Evolutionary conservation across 1,140 invertebrate genomes (phyloP).

Genomic region (Kradibia gibbosae): DNA sequence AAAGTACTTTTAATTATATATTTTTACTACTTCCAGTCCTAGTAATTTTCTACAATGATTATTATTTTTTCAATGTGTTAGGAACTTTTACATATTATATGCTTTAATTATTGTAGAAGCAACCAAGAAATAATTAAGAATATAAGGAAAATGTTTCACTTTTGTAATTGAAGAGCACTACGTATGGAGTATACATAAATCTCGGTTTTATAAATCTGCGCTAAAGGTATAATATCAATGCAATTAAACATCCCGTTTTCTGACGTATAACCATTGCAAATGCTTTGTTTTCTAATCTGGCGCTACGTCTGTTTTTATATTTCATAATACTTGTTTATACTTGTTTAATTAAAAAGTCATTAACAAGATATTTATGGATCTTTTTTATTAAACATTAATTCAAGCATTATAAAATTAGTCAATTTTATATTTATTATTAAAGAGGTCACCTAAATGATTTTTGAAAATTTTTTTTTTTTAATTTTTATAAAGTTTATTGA

Average conservation of each 20-base stretch:
- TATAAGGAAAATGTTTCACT: background rate
- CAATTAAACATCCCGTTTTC: slow-evolving; percentile 23
- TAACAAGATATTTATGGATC: background rate
- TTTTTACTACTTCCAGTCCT: background rate
- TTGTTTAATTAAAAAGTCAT: background rate
- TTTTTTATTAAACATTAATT: background rate
- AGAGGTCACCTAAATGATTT: too few species aligned
- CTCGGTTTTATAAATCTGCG: background rate
- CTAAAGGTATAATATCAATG: slow-evolving; percentile 3
- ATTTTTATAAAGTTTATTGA: background rate
- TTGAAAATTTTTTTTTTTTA: background rate
- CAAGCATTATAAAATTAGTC: too few species aligned
- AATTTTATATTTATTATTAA: too few species aligned
- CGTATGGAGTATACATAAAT: background rate
- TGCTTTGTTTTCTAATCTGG: background rate
- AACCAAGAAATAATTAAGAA: background rate
- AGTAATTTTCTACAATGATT: background rate
- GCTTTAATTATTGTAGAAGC: background rate
- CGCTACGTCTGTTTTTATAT: background rate
- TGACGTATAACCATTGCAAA: background rate
- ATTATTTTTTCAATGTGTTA: slow-evolving; percentile 2
- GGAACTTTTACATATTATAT: background rate
- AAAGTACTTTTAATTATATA: slow-evolving; percentile 7
- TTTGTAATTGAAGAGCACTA: background rate
- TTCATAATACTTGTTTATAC: background rate